Conservation (phyloP, 1,140 invertebrate genomes). For the Magallana ariakensis region DNA sequence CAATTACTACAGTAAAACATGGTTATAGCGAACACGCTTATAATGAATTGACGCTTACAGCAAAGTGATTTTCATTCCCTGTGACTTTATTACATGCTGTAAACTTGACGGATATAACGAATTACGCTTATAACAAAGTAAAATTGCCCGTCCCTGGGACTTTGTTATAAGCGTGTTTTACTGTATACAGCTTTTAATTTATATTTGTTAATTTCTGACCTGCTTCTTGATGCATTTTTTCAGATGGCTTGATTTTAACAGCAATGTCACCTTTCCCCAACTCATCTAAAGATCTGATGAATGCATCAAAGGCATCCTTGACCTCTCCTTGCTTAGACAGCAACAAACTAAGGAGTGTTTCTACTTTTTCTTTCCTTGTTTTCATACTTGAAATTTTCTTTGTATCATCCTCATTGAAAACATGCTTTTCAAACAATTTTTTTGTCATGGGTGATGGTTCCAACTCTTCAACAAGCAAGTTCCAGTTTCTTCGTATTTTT, state of each 20-base stretch:
- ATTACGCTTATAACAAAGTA: too few species aligned
- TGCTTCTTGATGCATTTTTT: slow-evolving; percentile 14
- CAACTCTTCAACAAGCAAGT: background rate
- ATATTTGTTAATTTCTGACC: background rate
- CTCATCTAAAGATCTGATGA: background rate
- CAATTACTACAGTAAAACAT: too few species aligned
- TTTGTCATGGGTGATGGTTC: background rate
- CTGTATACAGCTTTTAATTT: too few species aligned
- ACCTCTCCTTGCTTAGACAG: background rate
- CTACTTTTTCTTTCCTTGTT: slow-evolving; percentile 20
- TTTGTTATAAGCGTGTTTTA: too few species aligned
- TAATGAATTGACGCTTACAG: too few species aligned
- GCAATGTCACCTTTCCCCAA: background rate
- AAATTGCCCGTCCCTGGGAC: too few species aligned
- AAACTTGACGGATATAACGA: too few species aligned
- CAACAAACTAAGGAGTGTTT: background rate
- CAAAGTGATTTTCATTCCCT: too few species aligned
- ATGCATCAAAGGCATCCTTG: background rate
- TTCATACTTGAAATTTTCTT: background rate
- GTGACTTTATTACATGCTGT: too few species aligned
- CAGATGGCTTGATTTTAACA: background rate
- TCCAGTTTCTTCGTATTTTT: background rate
- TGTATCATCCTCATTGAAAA: background rate
- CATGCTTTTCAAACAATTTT: background rate
- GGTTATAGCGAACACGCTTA: too few species aligned